Conservation (phyloP, 2,113 vertebrate genomes). For the Gopherus flavomarginatus region DNA sequence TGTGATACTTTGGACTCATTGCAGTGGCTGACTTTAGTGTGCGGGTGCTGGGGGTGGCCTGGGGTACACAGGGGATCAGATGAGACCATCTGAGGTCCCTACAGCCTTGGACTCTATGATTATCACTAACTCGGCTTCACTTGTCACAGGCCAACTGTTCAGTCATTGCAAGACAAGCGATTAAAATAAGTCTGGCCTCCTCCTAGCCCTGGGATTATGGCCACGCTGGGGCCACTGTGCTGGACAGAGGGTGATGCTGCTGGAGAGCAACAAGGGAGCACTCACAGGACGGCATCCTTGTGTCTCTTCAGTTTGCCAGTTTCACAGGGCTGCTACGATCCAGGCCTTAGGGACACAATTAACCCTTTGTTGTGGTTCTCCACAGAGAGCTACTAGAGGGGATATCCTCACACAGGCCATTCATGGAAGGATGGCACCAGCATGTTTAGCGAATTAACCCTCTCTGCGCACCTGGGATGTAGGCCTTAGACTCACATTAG, state of each 20-base stretch:
- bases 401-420: too few relatives aligned
- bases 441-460: too few relatives aligned
- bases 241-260: neutral
- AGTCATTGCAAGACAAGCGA: too few relatives aligned
- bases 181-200: too few relatives aligned
- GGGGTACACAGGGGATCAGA: too few relatives aligned
- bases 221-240: rapidly evolving
- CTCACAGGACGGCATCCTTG: neutral
- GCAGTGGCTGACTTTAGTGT: neutral
- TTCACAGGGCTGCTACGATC: neutral
- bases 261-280: neutral
- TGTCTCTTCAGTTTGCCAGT: neutral
- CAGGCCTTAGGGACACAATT: neutral
- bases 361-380: neutral
- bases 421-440: neutral
- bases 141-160: neutral
- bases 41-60: too few relatives aligned
- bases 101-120: neutral
- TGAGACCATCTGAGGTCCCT: neutral
- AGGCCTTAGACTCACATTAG: neutral
- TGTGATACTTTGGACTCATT: neutral
- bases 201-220: neutral
- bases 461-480: too few relatives aligned
- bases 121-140: neutral
- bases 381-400: too few relatives aligned